Conservation (phyloP, 2,797 vertebrate genomes). For the Anguilla obscura region DNA sequence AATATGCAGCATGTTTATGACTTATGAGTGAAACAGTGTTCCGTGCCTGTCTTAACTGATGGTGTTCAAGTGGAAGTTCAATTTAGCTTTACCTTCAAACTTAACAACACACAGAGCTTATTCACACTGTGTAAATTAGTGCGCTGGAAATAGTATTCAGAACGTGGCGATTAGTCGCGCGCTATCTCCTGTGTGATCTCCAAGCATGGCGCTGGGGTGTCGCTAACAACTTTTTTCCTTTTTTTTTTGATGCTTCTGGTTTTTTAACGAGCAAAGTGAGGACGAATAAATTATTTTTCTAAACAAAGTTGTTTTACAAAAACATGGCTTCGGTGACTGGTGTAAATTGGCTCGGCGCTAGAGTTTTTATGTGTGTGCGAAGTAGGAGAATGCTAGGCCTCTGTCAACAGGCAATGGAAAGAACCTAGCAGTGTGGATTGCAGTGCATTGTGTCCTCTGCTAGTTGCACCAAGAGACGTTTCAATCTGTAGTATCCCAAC, state of each 20-base stretch:
- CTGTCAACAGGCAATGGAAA: slow-evolving; percentile 4
- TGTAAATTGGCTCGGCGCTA: neutral
- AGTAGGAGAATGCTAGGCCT: neutral
- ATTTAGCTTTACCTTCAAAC: slow-evolving; percentile 29
- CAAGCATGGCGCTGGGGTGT: slow-evolving; percentile 14
- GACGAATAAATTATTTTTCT: neutral
- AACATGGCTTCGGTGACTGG: neutral
- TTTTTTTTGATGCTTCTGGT: neutral
- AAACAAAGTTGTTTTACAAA: neutral
- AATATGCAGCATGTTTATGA: neutral
- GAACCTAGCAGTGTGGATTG: slow-evolving; percentile 33
- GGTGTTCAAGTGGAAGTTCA: slow-evolving; percentile 7
- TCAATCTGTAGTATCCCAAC: neutral
- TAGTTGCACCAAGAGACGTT: slow-evolving; percentile 25
- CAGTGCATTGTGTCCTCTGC: neutral
- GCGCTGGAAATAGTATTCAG: slow-evolving; percentile 29
- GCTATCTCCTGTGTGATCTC: slow-evolving; percentile 18
- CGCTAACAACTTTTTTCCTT: neutral
- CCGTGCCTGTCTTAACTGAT: neutral
- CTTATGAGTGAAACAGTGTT: neutral
- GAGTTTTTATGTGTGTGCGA: neutral
- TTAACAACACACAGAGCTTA: slow-evolving; percentile 29
- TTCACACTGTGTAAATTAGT: slow-evolving; percentile 33
- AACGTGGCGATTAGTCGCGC: slow-evolving; percentile 36
- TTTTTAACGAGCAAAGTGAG: neutral